Base-by-base conservation (phyloP, 2,797 vertebrate species). In the Anabas testudineus region DNA sequence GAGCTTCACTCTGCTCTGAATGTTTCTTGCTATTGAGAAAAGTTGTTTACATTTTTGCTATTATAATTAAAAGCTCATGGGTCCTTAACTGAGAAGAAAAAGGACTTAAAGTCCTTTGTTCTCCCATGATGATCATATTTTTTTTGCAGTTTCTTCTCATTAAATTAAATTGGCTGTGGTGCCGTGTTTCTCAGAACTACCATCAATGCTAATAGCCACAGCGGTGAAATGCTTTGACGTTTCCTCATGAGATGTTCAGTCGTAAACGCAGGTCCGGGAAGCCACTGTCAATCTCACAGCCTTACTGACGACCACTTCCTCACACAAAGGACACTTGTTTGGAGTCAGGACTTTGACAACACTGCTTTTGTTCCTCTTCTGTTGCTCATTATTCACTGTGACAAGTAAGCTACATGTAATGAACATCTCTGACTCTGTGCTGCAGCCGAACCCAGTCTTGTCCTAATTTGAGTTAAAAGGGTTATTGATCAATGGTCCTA, bases 401-500 rank as follows among this genome's bases (percentile, higher is more conserved):
- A 88, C 88, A 88, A 78, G 57, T 67, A 49, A 81, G 81, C 78
- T 69, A 58, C 60, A 39, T 18, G 74, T 87, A 91, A 89, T 87
- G 78, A 92, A 91, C 86, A 88, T 57, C 86, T 73, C 68, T 74
- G 73, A 67, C 74, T 49, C 30, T 18, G 54, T 63, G 75, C 67
- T 73, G 54, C 52, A 77, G 85, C 83, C 58, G 69, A 81, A 81
- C 67, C 65, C 56, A 15, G 39, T 67, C 67, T 74, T 75, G 66
- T 73, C 85, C 79, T 85, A 84, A 78, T 84, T 86, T 81, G 37
- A 79, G 78, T 88, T 87, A 80, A 80, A 90, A 79, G 71, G 64
- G 73, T 79, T 87, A 90, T 89, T 86, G 88, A 89, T 90, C 85
- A 86, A 46, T 79, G 56, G 83, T 86, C 84, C 67, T 63, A 46